These are phyloP conservation scores for Noctua janthina DNA, from an alignment of 2,888 invertebrate species.

Conservation along the genomic window DNA sequence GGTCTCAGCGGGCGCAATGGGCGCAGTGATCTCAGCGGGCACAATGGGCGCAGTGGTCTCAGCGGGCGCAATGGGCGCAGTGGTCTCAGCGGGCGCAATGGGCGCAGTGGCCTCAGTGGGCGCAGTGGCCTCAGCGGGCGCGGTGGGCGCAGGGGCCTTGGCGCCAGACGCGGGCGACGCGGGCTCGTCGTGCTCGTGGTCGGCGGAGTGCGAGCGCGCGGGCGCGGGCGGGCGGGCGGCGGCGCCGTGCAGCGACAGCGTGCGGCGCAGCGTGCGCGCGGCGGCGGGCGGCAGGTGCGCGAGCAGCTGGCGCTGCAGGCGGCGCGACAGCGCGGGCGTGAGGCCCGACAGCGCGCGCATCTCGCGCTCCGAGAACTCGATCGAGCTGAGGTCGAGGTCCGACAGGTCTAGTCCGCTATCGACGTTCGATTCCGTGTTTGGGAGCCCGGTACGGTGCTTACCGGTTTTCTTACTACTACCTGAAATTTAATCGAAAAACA, in stretches of 20 bases:
- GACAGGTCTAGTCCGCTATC: conserved; percentile 89
- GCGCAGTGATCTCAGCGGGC: conserved; percentile 22
- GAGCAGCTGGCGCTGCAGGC: conserved; percentile 93
- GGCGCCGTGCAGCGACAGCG: conserved; percentile 88
- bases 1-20: conserved; percentile 30
- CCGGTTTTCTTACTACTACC: conserved; percentile 87
- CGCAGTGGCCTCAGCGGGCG: conserved; percentile 75
- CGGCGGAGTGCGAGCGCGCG: conserved; percentile 79
- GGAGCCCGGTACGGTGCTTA: conserved; percentile 78
- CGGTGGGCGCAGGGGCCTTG: neutral
- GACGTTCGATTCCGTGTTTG: conserved; percentile 71
- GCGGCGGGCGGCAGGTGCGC: conserved; percentile 93
- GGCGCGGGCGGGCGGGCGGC: conserved; percentile 70
- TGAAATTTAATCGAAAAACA: conserved; percentile 89
- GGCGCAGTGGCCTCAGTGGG: conserved; percentile 53
- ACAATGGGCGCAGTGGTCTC: conserved; percentile 12
- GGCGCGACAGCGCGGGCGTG: conserved; percentile 93
- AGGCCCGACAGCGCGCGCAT: conserved; percentile 92
- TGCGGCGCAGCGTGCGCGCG: conserved; percentile 92
- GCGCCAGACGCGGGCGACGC: conserved; percentile 72
- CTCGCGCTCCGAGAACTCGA: conserved; percentile 93
- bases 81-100: conserved; percentile 28
- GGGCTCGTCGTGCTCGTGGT: conserved; percentile 40
- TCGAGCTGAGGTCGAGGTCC: conserved; percentile 92
- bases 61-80: conserved; percentile 30